Conservation (phyloP, 2,888 invertebrate species). For the Heteromurus nitidus region DNA sequence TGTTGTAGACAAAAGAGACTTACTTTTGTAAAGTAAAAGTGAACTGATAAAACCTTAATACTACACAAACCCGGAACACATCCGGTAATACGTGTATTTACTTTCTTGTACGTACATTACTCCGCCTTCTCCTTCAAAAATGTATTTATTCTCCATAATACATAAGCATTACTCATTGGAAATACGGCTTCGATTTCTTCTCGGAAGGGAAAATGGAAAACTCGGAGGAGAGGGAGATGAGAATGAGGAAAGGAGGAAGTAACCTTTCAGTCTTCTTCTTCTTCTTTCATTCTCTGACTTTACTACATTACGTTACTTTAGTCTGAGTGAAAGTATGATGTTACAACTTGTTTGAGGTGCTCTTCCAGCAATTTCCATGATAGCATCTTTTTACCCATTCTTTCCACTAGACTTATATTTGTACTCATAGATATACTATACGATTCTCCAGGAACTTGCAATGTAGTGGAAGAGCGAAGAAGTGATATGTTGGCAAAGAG, state of each 20-base stretch:
- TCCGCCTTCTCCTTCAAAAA: background rate
- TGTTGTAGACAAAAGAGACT: background rate
- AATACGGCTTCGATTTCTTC: background rate
- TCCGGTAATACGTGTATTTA: constrained; percentile 7
- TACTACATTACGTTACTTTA: no score
- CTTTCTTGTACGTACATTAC: background rate
- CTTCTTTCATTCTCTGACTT: constrained; percentile 14
- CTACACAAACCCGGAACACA: background rate
- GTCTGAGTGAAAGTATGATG: constrained; percentile 26
- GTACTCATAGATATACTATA: background rate
- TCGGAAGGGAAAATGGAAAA: background rate
- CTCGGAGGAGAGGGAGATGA: background rate
- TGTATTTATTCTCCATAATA: background rate
- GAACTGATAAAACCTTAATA: background rate
- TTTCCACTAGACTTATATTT: background rate
- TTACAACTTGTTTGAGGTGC: constrained; percentile 39
- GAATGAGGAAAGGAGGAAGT: constrained; percentile 20
- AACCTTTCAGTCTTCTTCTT: constrained; percentile 25
- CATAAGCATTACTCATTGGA: background rate
- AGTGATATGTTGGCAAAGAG: constrained; percentile 9
- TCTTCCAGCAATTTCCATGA: constrained; percentile 28
- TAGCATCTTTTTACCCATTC: constrained; percentile 26
- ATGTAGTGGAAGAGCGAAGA: background rate
- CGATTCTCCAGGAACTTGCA: background rate
- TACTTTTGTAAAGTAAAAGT: background rate